phyloP scores from a whole-genome alignment of 2,888 invertebrate genomes.

The Crossocerus cetratus region DNA sequence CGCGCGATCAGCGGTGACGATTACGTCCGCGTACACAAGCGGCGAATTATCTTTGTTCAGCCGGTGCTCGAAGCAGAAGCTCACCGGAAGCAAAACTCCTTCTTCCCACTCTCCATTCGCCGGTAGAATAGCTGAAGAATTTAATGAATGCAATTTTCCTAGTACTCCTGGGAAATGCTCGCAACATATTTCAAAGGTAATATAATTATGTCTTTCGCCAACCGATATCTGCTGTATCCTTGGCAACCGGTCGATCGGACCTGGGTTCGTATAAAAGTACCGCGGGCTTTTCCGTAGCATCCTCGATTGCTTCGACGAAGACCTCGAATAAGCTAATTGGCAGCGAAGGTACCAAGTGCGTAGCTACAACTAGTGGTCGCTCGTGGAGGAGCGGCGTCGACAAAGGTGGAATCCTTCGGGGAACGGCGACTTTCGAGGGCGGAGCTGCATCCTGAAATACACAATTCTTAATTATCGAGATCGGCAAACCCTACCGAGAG shows the following conservation, averaged over 20 bases:
- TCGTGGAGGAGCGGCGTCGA: constrained; percentile 49
- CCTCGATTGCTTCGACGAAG: constrained; percentile 66
- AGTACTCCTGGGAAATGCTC: background rate
- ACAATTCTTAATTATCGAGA: constrained; percentile 2
- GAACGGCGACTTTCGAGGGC: constrained; percentile 60
- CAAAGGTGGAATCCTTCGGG: constrained; percentile 50
- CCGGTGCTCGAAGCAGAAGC: constrained; percentile 68
- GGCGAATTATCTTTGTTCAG: constrained; percentile 62
- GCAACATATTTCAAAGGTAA: background rate
- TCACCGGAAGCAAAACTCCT: constrained; percentile 63
- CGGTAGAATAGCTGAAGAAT: constrained; percentile 65
- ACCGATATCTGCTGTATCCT: constrained; percentile 67
- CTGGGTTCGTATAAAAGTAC: constrained; percentile 64
- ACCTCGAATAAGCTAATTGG: constrained; percentile 67
- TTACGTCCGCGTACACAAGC: constrained; percentile 64
- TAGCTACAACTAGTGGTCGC: constrained; percentile 65
- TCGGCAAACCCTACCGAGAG: background rate
- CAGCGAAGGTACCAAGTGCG: constrained; percentile 69
- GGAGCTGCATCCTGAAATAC: constrained; percentile 38
- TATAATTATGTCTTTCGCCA: background rate
- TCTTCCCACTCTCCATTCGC: constrained; percentile 60
- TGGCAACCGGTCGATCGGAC: constrained; percentile 61
- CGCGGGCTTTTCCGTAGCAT: constrained; percentile 62
- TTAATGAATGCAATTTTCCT: background rate
- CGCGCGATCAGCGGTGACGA: constrained; percentile 63